Evolutionary conservation across 2,888 invertebrate genomes (phyloP).

Genomic region (Sympetrum striolatum): DNA sequence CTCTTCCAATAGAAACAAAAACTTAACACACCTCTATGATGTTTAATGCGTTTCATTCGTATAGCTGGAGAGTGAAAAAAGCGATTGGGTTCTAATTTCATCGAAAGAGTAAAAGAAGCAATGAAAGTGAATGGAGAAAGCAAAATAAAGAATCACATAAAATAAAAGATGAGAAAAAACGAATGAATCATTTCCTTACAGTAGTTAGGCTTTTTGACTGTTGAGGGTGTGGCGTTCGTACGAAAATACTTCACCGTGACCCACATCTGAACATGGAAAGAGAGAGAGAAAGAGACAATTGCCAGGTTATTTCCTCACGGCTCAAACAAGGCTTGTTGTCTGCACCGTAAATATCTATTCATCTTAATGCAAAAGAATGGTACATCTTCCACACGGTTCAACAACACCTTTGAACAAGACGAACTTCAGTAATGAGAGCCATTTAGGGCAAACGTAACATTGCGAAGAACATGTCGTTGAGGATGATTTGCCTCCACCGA

Average conservation of each 20-base stretch:
- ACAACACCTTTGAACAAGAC: slow-evolving; percentile 34
- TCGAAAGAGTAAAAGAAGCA: slow-evolving; percentile 28
- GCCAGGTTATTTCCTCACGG: slow-evolving; percentile 34
- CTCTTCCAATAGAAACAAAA: not conserved
- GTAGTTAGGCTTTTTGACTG: slow-evolving; percentile 42
- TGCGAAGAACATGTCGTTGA: too few species aligned
- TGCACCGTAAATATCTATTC: slow-evolving; percentile 13
- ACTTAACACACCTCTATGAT: not conserved
- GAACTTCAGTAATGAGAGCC: not conserved
- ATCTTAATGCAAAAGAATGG: slow-evolving; percentile 7
- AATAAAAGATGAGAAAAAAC: slow-evolving; percentile 39
- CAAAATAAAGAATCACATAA: not conserved
- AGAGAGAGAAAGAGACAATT: slow-evolving; percentile 37
- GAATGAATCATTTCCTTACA: slow-evolving; percentile 42
- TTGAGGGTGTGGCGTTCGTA: slow-evolving; percentile 35
- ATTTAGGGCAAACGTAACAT: too few species aligned
- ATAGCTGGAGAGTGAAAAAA: slow-evolving; percentile 11
- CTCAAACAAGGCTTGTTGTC: slow-evolving; percentile 31
- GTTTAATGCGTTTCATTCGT: slow-evolving; percentile 30
- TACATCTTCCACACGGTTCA: slow-evolving; percentile 24
- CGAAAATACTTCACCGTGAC: slow-evolving; percentile 42
- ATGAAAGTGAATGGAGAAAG: slow-evolving; percentile 8
- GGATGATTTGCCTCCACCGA: too few species aligned
- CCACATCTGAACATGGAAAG: slow-evolving; percentile 43
- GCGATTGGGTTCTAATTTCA: slow-evolving; percentile 25